Base-by-base conservation (phyloP, 2,888 invertebrate genomes). In the Leptinotarsa peninsularis region DNA sequence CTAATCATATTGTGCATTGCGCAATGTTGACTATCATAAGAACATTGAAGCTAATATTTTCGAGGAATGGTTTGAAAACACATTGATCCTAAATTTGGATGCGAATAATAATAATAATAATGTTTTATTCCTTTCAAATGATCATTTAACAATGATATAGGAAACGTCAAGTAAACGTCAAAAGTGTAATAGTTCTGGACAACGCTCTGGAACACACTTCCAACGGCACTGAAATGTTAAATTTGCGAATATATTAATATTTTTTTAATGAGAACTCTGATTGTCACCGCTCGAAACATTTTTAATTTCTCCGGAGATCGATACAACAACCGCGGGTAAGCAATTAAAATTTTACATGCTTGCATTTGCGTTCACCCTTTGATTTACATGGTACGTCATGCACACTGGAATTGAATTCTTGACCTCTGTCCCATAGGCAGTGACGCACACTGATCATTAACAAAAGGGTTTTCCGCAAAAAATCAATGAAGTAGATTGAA, bases 301-400 rank as follows among this genome's bases (percentile, higher is more conserved):
- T 70, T 70, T 70, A 56, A 70, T 56, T 43, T 54, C 70, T 58
- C 49, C 49, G 58, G 49, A 70, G 58, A 58, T 58, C 54, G 70
- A 18, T 49, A 49, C 70, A 70, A 58, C 56, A 21, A 70, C 17
- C 52, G 50, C 21, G 43, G 60, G 43, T 18, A 33, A 18, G 70
- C 43, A 70, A 70, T 70, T 58, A 58, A 70, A 70, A 58, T 56
- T 70, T 70, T 23, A 58, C 70, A 70, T 70, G 70, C 70, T 58
- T 27, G 49, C 58, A 70, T 70, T 14, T 58, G 23, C 70, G 60
- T 33, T 56, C 70, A 58, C 70, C 60, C 58, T 70, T 70, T 70
- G 70, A 49, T 70, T 70, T 70, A 13, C 43, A 18, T 18, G 54
- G 52, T 49, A 33, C 27, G 23, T 50, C 68, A 50, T 70, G 70